These are phyloP conservation scores for Nixonia krombeini DNA, from an alignment of 1,140 invertebrate genomes.

Conservation along the genomic window DNA sequence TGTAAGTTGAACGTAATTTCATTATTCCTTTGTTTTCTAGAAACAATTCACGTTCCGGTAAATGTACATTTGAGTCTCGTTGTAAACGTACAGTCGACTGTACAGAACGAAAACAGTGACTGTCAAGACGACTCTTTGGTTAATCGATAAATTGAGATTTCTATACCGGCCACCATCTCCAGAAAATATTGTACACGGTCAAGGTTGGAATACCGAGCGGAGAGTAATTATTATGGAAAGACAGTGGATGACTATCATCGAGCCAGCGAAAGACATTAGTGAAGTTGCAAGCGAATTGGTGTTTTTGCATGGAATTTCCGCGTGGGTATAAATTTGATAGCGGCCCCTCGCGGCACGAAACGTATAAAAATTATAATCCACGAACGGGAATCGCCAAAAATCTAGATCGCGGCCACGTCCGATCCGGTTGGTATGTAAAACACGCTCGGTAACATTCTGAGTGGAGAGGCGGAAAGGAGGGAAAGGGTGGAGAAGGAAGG, in stretches of 20 bases:
- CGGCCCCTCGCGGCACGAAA: slow-evolving; percentile 13
- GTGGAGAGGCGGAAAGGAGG: slow-evolving; percentile 25
- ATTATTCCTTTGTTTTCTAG: too few species aligned
- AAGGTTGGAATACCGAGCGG: too few species aligned
- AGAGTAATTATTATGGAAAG: too few species aligned
- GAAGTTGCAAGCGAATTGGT: slow-evolving; percentile 9
- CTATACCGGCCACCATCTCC: too few species aligned
- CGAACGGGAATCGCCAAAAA: slow-evolving; percentile 33
- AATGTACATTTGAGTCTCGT: too few species aligned
- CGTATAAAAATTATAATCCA: slow-evolving; percentile 40
- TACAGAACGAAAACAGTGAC: too few species aligned
- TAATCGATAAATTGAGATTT: too few species aligned
- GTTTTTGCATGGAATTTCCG: slow-evolving; percentile 1
- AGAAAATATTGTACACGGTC: too few species aligned
- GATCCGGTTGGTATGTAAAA: slow-evolving; percentile 52
- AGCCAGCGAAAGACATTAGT: background rate
- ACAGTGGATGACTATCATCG: slow-evolving; percentile 4
- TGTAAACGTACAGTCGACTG: too few species aligned
- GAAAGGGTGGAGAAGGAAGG: slow-evolving; percentile 14
- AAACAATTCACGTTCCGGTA: too few species aligned
- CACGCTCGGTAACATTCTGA: slow-evolving; percentile 28
- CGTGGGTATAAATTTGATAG: slow-evolving; percentile 19
- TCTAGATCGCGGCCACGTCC: slow-evolving; percentile 45
- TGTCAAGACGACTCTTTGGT: too few species aligned
- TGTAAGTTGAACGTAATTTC: too few species aligned